Evolutionary conservation across 2,888 invertebrate species (phyloP).

Genomic region (Archaeoteleia sp.): DNA sequence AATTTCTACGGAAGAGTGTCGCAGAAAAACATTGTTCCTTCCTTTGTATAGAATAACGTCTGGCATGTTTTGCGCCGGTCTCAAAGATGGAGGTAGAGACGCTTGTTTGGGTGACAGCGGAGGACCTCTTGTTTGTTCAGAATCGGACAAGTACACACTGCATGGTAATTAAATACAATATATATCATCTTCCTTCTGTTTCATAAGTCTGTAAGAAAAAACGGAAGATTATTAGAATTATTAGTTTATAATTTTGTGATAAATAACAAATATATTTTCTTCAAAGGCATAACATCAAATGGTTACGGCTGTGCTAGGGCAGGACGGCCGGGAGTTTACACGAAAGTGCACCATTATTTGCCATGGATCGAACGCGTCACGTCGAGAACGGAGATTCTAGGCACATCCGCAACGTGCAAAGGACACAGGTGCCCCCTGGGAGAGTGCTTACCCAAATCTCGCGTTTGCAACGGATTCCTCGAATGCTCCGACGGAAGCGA

Average conservation of each 20-base stretch:
- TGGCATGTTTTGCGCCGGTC: constrained; percentile 89
- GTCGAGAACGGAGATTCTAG: constrained; percentile 58
- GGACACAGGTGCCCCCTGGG: constrained; percentile 86
- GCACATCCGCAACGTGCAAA: constrained; percentile 74
- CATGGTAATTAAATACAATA: constrained; percentile 65
- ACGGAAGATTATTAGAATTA: not conserved
- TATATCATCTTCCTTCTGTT: no score
- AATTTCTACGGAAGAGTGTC: constrained; percentile 85
- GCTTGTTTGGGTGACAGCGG: constrained; percentile 89
- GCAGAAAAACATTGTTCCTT: constrained; percentile 83
- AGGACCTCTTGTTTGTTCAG: constrained; percentile 87
- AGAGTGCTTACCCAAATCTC: constrained; percentile 82
- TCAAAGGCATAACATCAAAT: constrained; percentile 84
- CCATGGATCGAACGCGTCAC: constrained; percentile 82
- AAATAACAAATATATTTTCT: not conserved
- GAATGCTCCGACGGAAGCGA: constrained; percentile 87
- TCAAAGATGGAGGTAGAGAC: constrained; percentile 86
- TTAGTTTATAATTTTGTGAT: not conserved
- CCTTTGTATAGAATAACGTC: constrained; percentile 86
- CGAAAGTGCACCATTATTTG: constrained; percentile 85
- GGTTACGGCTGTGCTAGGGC: constrained; percentile 88
- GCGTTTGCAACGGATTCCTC: constrained; percentile 85
- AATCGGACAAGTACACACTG: constrained; percentile 73
- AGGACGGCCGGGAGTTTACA: constrained; percentile 87
- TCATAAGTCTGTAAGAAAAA: no score